Percentiles rank a stretch among this genome's conserved stretches.
Evolutionary conservation across 2,113 vertebrate genomes (phyloP).

Genomic region (Oncorhynchus keta): DNA sequence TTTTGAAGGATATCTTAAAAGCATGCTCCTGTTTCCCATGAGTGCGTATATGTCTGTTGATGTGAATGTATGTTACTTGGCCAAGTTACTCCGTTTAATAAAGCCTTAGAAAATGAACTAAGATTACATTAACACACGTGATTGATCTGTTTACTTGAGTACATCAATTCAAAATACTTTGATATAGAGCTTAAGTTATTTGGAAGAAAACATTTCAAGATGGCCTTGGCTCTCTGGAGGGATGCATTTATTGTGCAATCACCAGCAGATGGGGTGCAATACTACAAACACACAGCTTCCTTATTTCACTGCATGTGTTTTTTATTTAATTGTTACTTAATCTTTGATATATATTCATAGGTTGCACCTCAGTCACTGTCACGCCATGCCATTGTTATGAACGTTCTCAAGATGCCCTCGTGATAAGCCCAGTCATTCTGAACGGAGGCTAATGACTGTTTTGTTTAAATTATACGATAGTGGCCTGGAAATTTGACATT

Average conservation of each 20-base stretch:
- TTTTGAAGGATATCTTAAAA: slow-evolving; percentile 41
- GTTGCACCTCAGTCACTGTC: too few relatives aligned
- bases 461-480: too few relatives aligned
- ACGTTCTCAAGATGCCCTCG: too few relatives aligned
- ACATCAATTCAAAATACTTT: background rate
- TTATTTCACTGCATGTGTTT: background rate
- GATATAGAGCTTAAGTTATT: background rate
- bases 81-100: background rate
- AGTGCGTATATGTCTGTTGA: slow-evolving; percentile 2
- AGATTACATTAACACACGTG: background rate
- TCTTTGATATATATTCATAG: too few relatives aligned
- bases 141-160: background rate
- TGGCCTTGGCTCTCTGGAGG: background rate
- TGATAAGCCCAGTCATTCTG: too few relatives aligned
- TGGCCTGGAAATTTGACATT: too few relatives aligned
- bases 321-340: background rate
- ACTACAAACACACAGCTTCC: background rate
- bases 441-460: too few relatives aligned
- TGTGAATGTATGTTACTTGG: background rate
- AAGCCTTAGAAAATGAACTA: background rate
- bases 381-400: too few relatives aligned
- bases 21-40: slow-evolving; percentile 60
- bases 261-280: slow-evolving; percentile 37
- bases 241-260: slow-evolving; percentile 9
- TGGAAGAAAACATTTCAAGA: background rate